Base-by-base conservation (phyloP, 2,888 invertebrate species). In the Drosophila putrida region DNA sequence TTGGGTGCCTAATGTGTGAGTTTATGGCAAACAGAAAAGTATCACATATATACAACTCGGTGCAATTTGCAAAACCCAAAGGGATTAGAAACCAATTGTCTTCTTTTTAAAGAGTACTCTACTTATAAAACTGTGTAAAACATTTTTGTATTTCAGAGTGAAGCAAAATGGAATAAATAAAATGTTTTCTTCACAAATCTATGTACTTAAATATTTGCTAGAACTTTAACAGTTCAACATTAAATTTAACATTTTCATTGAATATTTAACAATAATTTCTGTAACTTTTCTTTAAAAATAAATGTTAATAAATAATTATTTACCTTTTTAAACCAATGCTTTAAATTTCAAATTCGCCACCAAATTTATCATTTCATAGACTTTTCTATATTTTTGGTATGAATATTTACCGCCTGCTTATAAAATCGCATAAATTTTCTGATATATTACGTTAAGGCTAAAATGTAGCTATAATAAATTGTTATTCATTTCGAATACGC, bases 1-100 rank as follows among this genome's bases (percentile, higher is more conserved):
- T 87, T 61, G 66, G 59, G 51, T 79, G 68, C 61, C 44, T 84
- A 89, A 85, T 89, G 85, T 85, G 85, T 70, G 82, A 89, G 73
- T 85, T 85, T 89, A 89, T 84, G 67, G 69, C 33, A 4, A 67
- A 46, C 25, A 47, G 25, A 33, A 49, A 65, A 64, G 57, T 43
- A n/a, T n/a, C n/a, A n/a, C n/a, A n/a, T 33, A 25, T 20, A 39
- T 44, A 55, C 51, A 71, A 54, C 61, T 70, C 10, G 20, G 58
- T 66, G 55, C 9, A 57, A 43, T 43, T 35, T 49, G 10, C 15
- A n/a, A 43, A 27, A 28, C 27, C 33, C 15, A 47, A 36, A 28
- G 28, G 54, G 65, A 71, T 60, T 76, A 43, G 9, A 54, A 33
- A n/a, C 13, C 43, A 43, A 43, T 43, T 55, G 20, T 43, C 20